Evolutionary conservation across 2,888 invertebrate species (phyloP).

Genomic region (Chorisops tibialis): DNA sequence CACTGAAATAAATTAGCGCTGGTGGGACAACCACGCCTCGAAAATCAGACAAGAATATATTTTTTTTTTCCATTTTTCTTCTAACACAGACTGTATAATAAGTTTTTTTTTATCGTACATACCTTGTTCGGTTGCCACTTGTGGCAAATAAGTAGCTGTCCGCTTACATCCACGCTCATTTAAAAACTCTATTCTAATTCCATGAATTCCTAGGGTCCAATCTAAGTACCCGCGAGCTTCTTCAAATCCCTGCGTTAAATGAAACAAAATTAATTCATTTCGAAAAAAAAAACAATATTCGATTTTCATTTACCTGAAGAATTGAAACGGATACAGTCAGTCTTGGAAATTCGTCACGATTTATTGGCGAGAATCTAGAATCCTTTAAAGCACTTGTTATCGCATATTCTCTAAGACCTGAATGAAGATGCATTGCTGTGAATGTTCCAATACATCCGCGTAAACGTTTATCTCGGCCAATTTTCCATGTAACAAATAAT

Average conservation of each 20-base stretch:
- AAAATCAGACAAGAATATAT: too few relatives aligned
- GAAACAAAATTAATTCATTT: background rate
- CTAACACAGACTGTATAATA: too few relatives aligned
- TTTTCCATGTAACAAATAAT: slow-evolving; percentile 98
- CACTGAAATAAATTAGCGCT: background rate
- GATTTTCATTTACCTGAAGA: slow-evolving; percentile 58
- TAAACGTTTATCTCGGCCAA: slow-evolving; percentile 90
- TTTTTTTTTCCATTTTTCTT: background rate
- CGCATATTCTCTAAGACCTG: slow-evolving; percentile 93
- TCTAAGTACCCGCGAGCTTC: slow-evolving; percentile 92
- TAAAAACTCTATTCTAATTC: slow-evolving; percentile 95
- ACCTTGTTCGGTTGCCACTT: slow-evolving; percentile 98
- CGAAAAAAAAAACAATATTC: background rate
- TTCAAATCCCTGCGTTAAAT: slow-evolving; percentile 73
- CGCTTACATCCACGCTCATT: slow-evolving; percentile 91
- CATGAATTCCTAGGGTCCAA: slow-evolving; percentile 96
- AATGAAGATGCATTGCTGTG: slow-evolving; percentile 92
- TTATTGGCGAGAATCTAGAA: slow-evolving; percentile 93
- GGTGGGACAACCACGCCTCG: too few relatives aligned
- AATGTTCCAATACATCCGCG: slow-evolving; percentile 99
- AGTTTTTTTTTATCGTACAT: slow-evolving; percentile 9
- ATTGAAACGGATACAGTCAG: slow-evolving; percentile 95
- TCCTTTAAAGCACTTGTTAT: slow-evolving; percentile 97
- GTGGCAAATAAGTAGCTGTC: slow-evolving; percentile 97
- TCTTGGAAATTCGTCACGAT: slow-evolving; percentile 87